phyloP scores from a whole-genome alignment of 2,888 invertebrate species.

The Podabrus alpinus region DNA sequence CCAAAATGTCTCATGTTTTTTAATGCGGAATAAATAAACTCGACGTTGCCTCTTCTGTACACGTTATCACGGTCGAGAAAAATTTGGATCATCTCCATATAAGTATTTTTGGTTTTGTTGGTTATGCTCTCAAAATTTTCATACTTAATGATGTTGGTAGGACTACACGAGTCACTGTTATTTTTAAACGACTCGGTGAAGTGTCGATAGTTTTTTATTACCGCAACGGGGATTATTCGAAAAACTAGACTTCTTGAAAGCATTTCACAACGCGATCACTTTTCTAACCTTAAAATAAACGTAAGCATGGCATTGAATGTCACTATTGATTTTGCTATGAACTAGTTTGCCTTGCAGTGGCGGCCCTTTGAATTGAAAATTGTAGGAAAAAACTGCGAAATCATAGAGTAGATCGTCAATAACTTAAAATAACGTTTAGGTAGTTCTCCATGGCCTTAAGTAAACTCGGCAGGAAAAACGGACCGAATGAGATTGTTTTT shows the following conservation, averaged over 20 bases:
- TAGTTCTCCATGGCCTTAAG: too few relatives aligned
- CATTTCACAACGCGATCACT: neutral
- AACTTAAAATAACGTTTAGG: too few relatives aligned
- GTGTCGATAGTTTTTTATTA: neutral
- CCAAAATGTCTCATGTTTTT: slow-evolving; percentile 88
- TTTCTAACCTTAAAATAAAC: neutral
- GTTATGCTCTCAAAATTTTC: slow-evolving; percentile 59
- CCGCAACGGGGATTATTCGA: neutral
- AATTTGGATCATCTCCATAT: slow-evolving; percentile 73
- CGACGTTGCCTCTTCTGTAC: slow-evolving; percentile 83
- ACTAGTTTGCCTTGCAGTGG: neutral
- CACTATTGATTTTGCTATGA: neutral
- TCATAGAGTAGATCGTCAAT: too few relatives aligned
- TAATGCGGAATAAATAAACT: slow-evolving; percentile 91
- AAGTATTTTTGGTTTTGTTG: slow-evolving; percentile 68
- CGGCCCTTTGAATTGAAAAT: neutral
- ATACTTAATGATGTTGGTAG: slow-evolving; percentile 33
- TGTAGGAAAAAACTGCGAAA: too few relatives aligned
- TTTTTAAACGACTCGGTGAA: neutral
- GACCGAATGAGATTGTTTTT: too few relatives aligned
- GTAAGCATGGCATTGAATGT: neutral
- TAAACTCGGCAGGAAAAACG: too few relatives aligned
- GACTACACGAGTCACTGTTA: neutral
- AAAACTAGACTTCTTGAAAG: neutral
- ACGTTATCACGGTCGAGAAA: slow-evolving; percentile 68